Conservation (phyloP, 2,113 vertebrate species). For the Capra hircus region DNA sequence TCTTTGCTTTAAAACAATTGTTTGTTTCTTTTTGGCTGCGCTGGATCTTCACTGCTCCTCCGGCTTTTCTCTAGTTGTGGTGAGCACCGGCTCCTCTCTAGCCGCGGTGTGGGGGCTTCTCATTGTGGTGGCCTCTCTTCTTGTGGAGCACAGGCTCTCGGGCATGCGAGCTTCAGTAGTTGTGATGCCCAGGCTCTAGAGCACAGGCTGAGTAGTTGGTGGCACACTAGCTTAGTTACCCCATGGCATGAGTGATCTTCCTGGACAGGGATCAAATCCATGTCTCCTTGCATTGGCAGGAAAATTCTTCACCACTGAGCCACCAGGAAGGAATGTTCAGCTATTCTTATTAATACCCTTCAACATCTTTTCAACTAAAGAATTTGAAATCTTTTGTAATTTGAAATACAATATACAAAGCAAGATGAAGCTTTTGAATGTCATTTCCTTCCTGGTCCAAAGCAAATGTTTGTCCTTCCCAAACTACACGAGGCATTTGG, state of each 20-base stretch:
- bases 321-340: neutral
- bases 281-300: neutral
- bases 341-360: neutral
- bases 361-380: neutral
- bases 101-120: accelerated
- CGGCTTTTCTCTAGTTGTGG: neutral
- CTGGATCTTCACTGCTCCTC: neutral
- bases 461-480: neutral
- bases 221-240: neutral
- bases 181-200: neutral
- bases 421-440: neutral
- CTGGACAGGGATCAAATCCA: neutral
- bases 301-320: neutral
- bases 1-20: neutral
- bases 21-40: accelerated
- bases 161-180: neutral
- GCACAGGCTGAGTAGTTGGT: neutral
- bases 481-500: neutral
- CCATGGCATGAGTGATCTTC: neutral
- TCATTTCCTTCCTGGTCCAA: neutral
- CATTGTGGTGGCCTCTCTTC: neutral
- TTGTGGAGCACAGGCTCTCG: neutral
- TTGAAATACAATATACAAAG: neutral
- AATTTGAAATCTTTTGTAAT: neutral
- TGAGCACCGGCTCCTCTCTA: neutral